A percentile compares a stretch with the other conserved stretches of the same genome.
Conservation (phyloP, 2,888 invertebrate species). For the Ectemnius cavifrons region DNA sequence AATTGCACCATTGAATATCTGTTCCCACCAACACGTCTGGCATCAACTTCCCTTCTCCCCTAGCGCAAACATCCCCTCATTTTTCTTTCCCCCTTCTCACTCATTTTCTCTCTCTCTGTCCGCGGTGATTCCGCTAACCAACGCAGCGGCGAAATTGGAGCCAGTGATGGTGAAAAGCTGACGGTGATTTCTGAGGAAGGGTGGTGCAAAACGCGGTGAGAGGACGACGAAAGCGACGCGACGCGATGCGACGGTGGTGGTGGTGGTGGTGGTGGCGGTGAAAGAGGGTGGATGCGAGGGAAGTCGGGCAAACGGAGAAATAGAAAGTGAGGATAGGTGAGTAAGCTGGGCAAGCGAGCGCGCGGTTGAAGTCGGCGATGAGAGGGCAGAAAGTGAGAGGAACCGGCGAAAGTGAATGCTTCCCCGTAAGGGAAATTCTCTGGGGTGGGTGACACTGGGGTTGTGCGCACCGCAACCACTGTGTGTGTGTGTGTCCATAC, state of each 20-base stretch:
- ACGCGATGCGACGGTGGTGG: no score
- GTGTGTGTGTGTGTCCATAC: no score
- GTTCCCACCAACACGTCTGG: slow-evolving; percentile 32
- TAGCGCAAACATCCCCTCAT: neutral
- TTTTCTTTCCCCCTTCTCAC: neutral
- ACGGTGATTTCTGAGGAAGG: slow-evolving; percentile 59
- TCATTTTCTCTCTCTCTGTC: no score
- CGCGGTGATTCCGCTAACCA: no score
- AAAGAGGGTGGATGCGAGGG: no score
- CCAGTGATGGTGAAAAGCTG: slow-evolving; percentile 72
- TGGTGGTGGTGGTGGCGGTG: no score
- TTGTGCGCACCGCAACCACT: neutral
- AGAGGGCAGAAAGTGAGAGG: slow-evolving; percentile 12
- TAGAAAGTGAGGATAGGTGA: slow-evolving; percentile 2
- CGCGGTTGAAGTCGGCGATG: neutral
- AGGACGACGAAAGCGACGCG: slow-evolving; percentile 1
- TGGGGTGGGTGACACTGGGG: slow-evolving; percentile 9
- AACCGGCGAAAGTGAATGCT: slow-evolving; percentile 36
- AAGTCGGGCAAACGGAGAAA: slow-evolving; percentile 3
- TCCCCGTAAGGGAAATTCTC: neutral
- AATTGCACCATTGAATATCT: no score
- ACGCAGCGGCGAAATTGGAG: slow-evolving; percentile 66
- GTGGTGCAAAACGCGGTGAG: slow-evolving; percentile 18
- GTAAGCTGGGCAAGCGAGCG: neutral
- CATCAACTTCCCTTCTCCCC: slow-evolving; percentile 10